phyloP scores from a whole-genome alignment of 2,113 vertebrate genomes.

The Lepus europaeus region DNA sequence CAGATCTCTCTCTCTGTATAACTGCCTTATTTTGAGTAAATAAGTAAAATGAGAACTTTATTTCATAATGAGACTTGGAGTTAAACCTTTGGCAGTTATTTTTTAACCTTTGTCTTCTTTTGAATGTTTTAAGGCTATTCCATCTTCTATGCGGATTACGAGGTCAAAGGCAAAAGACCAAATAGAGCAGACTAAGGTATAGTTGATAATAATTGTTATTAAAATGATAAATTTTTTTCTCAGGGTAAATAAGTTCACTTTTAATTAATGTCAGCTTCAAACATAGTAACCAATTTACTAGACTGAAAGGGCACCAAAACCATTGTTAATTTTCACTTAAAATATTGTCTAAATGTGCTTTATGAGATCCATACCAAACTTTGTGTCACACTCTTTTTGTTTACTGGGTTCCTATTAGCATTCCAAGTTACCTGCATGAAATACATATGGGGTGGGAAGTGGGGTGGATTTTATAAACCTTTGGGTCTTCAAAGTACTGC shows the following conservation, averaged over 20 bases:
- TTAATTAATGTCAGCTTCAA: constrained; percentile 20
- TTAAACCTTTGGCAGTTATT: constrained; percentile 31
- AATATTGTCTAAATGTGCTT: background rate
- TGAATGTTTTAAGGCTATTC: constrained; percentile 77
- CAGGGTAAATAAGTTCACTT: constrained; percentile 40
- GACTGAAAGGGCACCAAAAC: background rate
- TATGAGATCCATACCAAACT: background rate
- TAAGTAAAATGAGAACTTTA: background rate
- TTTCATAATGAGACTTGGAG: constrained; percentile 37
- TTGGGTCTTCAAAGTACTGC: background rate
- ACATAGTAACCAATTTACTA: background rate
- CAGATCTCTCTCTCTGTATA: too few species aligned
- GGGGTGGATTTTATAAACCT: background rate
- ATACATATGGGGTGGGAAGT: background rate
- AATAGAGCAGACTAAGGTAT: constrained; percentile 76
- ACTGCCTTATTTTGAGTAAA: too few species aligned
- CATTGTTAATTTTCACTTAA: background rate
- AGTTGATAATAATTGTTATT: constrained; percentile 39
- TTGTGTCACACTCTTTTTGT: background rate
- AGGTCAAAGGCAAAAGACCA: constrained; percentile 87
- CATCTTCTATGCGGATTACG: constrained; percentile 83
- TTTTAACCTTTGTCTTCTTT: constrained; percentile 41
- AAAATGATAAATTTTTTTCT: constrained; percentile 23
- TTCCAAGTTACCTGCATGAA: background rate
- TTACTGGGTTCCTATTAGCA: background rate